A percentile compares a stretch with the other conserved stretches of the same genome.
These are phyloP conservation scores for Neotoxoptera formosana DNA, from an alignment of 1,140 invertebrate species.

Conservation along the genomic window DNA sequence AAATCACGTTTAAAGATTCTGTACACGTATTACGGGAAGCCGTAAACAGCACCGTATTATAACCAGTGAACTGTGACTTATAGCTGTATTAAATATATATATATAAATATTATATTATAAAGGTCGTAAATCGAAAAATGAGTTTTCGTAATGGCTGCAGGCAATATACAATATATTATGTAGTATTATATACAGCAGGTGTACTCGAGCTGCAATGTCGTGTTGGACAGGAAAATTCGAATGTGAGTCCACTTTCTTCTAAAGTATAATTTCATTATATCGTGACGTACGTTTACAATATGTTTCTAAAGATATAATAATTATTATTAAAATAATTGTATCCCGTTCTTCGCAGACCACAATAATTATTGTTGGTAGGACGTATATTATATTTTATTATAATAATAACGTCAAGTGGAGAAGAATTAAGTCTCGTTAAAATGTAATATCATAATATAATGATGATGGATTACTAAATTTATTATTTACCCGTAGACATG, in stretches of 20 bases:
- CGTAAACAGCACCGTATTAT: not conserved
- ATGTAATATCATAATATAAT: not conserved
- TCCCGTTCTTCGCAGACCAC: not conserved
- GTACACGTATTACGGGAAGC: not conserved
- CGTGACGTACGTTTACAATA: no score
- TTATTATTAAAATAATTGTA: not conserved
- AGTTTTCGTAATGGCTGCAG: not conserved
- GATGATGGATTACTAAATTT: not conserved
- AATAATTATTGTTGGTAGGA: not conserved
- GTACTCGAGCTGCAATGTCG: no score
- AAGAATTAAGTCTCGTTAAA: not conserved
- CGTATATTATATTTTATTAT: not conserved
- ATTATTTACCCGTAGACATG: not conserved
- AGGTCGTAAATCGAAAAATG: not conserved
- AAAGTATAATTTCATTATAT: no score
- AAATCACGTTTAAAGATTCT: constrained; percentile 14
- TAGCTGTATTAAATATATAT: not conserved
- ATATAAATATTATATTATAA: not conserved
- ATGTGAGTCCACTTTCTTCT: not conserved
- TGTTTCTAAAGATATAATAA: no score
- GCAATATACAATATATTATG: not conserved
- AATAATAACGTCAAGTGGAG: not conserved
- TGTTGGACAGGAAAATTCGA: no score
- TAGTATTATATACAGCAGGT: no score
- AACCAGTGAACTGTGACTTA: not conserved